Evolutionary conservation across 2,797 vertebrate genomes (phyloP).

Genomic region (Galago senegalensis): DNA sequence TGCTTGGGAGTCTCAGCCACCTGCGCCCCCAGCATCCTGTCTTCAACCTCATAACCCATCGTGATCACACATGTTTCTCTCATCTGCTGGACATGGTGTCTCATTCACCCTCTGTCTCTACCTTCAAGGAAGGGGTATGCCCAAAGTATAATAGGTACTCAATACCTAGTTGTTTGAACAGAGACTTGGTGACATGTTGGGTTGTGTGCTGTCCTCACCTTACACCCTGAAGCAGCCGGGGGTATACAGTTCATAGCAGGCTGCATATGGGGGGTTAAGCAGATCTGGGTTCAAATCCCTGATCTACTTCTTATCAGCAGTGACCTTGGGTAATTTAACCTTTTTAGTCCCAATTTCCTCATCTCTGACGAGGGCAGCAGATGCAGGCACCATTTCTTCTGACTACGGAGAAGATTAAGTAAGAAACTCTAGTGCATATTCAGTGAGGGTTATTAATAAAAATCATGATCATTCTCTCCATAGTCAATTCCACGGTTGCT

Average conservation of each 20-base stretch:
- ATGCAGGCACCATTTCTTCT: fast-evolving
- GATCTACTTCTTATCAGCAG: background rate
- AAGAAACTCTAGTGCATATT: background rate
- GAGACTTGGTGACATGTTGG: fast-evolving
- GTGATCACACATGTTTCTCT: fast-evolving
- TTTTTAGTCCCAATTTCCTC: background rate
- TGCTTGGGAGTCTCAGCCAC: background rate
- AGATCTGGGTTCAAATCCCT: background rate
- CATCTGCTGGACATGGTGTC: fast-evolving
- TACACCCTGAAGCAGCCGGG: fast-evolving
- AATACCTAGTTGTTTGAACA: background rate
- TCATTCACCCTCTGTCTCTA: background rate
- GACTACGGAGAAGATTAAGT: background rate
- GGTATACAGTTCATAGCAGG: fast-evolving
- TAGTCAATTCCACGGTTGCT: background rate
- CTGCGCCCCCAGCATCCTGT: background rate
- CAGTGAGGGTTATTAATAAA: no score
- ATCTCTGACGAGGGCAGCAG: background rate
- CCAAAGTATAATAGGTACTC: fast-evolving
- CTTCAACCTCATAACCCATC: background rate
- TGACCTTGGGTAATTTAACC: background rate
- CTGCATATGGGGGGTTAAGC: no score
- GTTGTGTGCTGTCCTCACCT: fast-evolving
- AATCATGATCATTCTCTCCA: background rate
- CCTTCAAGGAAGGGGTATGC: background rate